These are phyloP conservation scores for Bombus superbus DNA, from an alignment of 1,140 invertebrate genomes.

Conservation along the genomic window DNA sequence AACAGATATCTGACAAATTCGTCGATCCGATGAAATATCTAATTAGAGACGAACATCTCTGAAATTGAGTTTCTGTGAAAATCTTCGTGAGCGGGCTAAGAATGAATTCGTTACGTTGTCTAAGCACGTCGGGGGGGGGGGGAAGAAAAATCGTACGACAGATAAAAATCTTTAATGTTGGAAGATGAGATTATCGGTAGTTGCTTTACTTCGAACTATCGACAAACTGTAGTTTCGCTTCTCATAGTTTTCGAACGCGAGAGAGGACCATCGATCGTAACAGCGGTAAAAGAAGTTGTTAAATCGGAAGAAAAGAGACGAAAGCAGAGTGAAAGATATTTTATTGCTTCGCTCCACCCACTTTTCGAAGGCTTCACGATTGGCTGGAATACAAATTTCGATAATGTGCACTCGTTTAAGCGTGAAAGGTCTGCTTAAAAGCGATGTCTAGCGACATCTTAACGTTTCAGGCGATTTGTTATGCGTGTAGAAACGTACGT, in stretches of 20 bases:
- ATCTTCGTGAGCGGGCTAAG: not conserved
- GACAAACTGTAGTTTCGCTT: not conserved
- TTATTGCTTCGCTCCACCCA: conserved; percentile 12
- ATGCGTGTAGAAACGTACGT: not conserved
- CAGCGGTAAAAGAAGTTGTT: not conserved
- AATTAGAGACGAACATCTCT: conserved; percentile 39
- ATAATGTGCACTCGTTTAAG: conserved; percentile 42
- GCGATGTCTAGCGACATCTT: conserved; percentile 26
- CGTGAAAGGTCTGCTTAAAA: conserved; percentile 45
- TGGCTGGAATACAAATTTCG: conserved; percentile 22
- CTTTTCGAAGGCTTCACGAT: conserved; percentile 49
- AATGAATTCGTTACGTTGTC: too few relatives aligned
- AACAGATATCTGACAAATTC: not conserved
- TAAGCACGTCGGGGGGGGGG: too few relatives aligned
- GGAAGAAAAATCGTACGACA: too few relatives aligned
- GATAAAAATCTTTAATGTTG: too few relatives aligned
- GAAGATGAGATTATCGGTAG: too few relatives aligned
- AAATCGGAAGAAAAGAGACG: not conserved
- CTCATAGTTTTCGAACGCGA: not conserved
- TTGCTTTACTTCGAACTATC: too few relatives aligned
- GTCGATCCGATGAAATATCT: conserved; percentile 25
- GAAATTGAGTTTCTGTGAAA: conserved; percentile 17
- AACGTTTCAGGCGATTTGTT: conserved; percentile 21
- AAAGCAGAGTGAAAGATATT: not conserved
- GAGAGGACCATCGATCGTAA: conserved; percentile 23